Evolutionary conservation across 2,888 invertebrate genomes (phyloP), one percentile per base, ranked within the genome.

Genomic region (Adelognathus sp.): DNA sequence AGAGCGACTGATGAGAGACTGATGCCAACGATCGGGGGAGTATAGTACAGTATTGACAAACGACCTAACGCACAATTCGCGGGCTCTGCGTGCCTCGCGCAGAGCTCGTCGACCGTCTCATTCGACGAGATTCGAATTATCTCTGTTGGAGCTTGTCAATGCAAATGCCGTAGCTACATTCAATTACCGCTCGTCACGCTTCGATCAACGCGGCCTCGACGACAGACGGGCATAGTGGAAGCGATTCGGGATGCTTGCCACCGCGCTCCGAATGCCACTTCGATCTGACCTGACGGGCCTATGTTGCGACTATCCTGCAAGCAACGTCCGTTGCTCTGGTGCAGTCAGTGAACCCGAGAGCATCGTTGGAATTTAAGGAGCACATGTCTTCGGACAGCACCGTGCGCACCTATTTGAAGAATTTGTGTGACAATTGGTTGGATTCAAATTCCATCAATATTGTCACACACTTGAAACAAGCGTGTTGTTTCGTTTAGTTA

Each of bases 81-180:
- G 72, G n/a, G 41, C 72, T 69, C 76, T 36, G 61, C 52, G 46
- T 72, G 66, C 66, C 80, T 77, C 71, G 70, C 78, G 76, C 73
- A 72, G n/a, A n/a, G 64, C 73, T 64, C 78, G 87, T 85, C 88
- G 86, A 86, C 86, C 86, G 87, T 86, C 87, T 88, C 87, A 87
- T 90, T 89, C 89, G 88, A 90, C 88, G 90, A 90, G 89, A 90
- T 90, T 90, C 89, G 88, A 90, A 90, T 91, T 90, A 91, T 91
- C 90, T 90, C 89, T 90, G 89, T 87, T 88, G 88, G 88, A 90
- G 87, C 89, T 89, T 89, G 90, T 90, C 89, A 90, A 89, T 90
- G 90, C 90, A 90, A 90, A 90, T 90, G 88, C 88, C 88, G 88
- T 89, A 88, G 86, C 89, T 90, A 89, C 90, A 90, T 90, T 90